phyloP scores from a whole-genome alignment of 2,888 invertebrate species.

The Nemotelus nigrinus region DNA sequence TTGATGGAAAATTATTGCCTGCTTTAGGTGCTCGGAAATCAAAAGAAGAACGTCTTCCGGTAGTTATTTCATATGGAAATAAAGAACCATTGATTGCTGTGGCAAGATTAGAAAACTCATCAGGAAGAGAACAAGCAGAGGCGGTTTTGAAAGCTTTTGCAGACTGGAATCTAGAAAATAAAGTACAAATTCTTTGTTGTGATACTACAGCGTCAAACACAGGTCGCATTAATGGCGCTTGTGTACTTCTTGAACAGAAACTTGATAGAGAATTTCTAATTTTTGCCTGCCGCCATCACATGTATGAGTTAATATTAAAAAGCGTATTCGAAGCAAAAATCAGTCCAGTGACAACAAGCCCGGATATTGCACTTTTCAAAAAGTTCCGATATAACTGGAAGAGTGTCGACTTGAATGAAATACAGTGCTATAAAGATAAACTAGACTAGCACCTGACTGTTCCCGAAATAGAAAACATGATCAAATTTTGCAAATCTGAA shows the following conservation, averaged over 20 bases:
- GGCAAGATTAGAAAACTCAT: too few species aligned
- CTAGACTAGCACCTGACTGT: background rate
- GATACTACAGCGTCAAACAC: constrained; percentile 53
- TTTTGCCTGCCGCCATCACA: constrained; percentile 47
- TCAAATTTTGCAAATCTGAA: background rate
- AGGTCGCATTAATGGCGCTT: too few species aligned
- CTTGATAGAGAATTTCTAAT: constrained; percentile 27
- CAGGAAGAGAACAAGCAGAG: too few species aligned
- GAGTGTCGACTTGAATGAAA: constrained; percentile 14
- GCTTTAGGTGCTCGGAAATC: constrained; percentile 43
- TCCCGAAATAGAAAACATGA: background rate
- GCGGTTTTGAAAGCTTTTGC: too few species aligned
- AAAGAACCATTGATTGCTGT: too few species aligned
- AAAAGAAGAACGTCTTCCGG: constrained; percentile 48
- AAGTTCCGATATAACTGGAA: constrained; percentile 7
- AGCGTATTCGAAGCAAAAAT: constrained; percentile 51
- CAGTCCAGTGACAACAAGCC: constrained; percentile 52
- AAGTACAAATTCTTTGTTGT: constrained; percentile 50
- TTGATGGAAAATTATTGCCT: constrained; percentile 57
- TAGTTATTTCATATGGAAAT: constrained; percentile 58
- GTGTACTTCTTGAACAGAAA: constrained; percentile 21
- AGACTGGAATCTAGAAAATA: background rate
- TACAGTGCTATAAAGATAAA: background rate
- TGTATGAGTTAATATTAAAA: constrained; percentile 53
- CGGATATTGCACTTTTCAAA: constrained; percentile 50